These are phyloP conservation scores for Phortica variegata DNA, from an alignment of 1,140 invertebrate species.

Conservation along the genomic window DNA sequence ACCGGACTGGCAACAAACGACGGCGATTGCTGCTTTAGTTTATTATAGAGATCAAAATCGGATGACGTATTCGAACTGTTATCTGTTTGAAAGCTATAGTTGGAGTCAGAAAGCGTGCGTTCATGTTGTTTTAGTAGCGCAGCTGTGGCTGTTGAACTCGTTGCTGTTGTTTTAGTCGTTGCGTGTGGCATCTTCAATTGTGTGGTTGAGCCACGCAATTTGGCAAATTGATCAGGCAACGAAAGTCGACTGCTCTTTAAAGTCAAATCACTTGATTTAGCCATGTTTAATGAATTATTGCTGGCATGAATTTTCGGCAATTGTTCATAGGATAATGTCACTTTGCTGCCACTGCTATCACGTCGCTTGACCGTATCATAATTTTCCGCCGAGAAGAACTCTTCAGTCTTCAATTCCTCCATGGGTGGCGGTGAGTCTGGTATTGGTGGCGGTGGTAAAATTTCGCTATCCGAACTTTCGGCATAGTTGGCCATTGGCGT, in stretches of 20 bases:
- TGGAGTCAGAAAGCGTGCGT: conserved; percentile 48
- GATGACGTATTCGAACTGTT: conserved; percentile 51
- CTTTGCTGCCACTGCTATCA: conserved; percentile 35
- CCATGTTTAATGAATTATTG: conserved; percentile 44
- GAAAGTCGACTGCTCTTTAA: conserved; percentile 49
- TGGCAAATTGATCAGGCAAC: conserved; percentile 49
- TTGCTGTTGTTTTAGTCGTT: conserved; percentile 10
- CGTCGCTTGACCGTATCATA: conserved; percentile 51
- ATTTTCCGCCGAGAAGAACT: conserved; percentile 55
- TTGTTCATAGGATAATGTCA: conserved; percentile 47
- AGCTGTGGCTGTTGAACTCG: not conserved
- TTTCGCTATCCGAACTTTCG: conserved; percentile 80
- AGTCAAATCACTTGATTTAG: conserved; percentile 24
- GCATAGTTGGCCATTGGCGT: conserved; percentile 65
- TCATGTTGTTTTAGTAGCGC: conserved; percentile 41
- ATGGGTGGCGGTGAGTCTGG: conserved; percentile 73
- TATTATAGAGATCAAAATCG: conserved; percentile 48
- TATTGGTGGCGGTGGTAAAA: conserved; percentile 78
- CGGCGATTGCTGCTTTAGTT: conserved; percentile 36
- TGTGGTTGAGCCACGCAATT: conserved; percentile 20
- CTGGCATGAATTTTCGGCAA: conserved; percentile 51
- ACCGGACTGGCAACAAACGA: conserved; percentile 19
- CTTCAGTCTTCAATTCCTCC: conserved; percentile 60
- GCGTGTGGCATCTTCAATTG: conserved; percentile 11
- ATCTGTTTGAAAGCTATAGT: conserved; percentile 54